Conservation (phyloP, 2,797 vertebrate genomes). For the Lepidocolaptes lacrymiger region DNA sequence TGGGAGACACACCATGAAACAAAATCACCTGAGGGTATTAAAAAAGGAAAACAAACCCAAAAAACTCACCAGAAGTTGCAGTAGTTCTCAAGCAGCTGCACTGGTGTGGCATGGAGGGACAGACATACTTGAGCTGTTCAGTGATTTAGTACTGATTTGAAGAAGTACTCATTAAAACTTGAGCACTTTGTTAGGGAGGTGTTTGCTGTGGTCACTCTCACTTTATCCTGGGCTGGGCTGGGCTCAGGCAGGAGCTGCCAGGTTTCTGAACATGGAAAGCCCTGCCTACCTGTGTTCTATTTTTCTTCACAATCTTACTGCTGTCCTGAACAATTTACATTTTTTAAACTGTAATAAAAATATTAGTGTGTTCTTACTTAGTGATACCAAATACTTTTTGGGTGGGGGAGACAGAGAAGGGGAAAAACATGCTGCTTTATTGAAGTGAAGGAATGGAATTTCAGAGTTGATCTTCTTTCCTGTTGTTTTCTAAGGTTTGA, state of each 20-base stretch:
- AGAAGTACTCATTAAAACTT: neutral
- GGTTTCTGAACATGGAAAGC: neutral
- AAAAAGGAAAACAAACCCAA: neutral
- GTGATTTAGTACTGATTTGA: neutral
- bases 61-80: neutral
- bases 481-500: constrained; percentile 79
- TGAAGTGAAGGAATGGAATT: neutral
- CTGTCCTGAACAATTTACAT: neutral
- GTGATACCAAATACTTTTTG: neutral
- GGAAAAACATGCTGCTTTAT: neutral
- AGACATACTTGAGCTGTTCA: neutral
- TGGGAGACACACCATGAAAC: neutral
- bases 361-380: neutral
- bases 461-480: neutral
- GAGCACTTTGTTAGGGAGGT: neutral
- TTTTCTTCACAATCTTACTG: neutral
- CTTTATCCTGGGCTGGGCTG: neutral
- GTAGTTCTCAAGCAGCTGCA: neutral
- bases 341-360: neutral
- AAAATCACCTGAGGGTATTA: neutral
- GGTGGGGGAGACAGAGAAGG: neutral
- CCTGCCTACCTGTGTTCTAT: neutral
- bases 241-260: neutral
- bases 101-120: neutral
- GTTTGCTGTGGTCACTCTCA: neutral